Percentiles rank a stretch among this genome's conserved stretches.
Evolutionary conservation across 2,113 vertebrate genomes (phyloP).

Genomic region (Pedionomus torquatus): DNA sequence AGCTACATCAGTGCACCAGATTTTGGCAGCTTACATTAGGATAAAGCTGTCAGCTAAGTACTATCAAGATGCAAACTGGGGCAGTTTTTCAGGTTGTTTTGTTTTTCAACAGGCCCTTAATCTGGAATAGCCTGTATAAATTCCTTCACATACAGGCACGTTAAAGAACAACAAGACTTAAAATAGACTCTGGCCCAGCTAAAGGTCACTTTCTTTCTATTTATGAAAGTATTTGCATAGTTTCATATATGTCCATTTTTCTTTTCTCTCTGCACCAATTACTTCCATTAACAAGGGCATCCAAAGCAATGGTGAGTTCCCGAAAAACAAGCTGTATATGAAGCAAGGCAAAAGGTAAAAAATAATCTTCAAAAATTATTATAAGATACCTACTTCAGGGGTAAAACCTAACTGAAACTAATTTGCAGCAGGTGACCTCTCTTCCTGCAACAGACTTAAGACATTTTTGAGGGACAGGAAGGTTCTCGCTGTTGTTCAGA

Average conservation of each 20-base stretch:
- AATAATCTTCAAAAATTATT: background rate
- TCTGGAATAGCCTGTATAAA: background rate
- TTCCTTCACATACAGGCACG: background rate
- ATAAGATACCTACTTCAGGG: background rate
- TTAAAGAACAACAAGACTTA: background rate
- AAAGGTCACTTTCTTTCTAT: background rate
- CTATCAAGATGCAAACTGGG: background rate
- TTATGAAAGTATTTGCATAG: background rate
- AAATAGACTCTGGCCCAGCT: background rate
- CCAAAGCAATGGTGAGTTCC: background rate
- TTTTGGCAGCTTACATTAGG: background rate
- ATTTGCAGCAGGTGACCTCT: background rate
- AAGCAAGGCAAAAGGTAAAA: background rate
- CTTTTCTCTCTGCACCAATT: background rate
- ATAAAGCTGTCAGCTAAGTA: background rate
- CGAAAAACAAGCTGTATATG: background rate
- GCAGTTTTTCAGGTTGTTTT: background rate
- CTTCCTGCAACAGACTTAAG: background rate
- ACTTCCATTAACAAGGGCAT: background rate
- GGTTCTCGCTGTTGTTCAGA: background rate
- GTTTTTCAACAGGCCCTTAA: background rate
- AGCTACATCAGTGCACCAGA: background rate
- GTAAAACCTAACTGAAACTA: background rate
- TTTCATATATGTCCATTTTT: background rate
- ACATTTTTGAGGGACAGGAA: background rate